Conservation (phyloP, 2,113 vertebrate species). For the Brachionichthys hirsutus region DNA sequence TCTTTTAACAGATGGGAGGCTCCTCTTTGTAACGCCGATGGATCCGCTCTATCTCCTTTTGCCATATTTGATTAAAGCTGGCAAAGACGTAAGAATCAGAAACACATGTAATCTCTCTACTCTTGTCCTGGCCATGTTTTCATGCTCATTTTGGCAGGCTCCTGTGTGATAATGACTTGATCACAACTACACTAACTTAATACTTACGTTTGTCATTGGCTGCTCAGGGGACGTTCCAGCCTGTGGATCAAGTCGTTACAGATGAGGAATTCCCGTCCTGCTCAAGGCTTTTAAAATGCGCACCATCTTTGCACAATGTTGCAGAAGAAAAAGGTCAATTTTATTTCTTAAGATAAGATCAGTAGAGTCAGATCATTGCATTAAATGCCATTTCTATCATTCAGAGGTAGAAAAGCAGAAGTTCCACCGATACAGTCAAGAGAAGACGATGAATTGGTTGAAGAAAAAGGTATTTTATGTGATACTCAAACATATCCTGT, state of each 20-base stretch:
- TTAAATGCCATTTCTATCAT: conserved; percentile 8
- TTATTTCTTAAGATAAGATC: background rate
- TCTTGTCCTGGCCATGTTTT: background rate
- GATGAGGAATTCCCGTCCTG: conserved; percentile 88
- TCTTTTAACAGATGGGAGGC: conserved; percentile 84
- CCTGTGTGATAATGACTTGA: background rate
- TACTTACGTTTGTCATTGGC: background rate
- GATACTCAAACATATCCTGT: background rate
- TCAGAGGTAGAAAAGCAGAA: conserved; percentile 83
- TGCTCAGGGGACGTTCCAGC: conserved; percentile 90
- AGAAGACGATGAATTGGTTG: conserved; percentile 91
- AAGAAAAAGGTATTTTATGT: conserved; percentile 87
- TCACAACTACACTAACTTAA: too few species aligned
- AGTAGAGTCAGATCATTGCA: background rate
- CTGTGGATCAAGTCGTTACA: conserved; percentile 86
- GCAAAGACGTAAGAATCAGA: conserved; percentile 83
- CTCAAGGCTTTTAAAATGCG: conserved; percentile 82
- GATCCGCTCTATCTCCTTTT: conserved; percentile 92
- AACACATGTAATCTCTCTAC: background rate
- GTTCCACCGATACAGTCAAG: conserved; percentile 88
- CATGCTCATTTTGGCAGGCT: conserved; percentile 1
- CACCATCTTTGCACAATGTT: conserved; percentile 77
- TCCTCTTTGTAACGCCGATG: conserved; percentile 89
- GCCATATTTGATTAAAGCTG: conserved; percentile 85
- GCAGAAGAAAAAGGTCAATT: conserved; percentile 90